phyloP scores from a whole-genome alignment of 2,888 invertebrate genomes.

The Laspeyria flexula region DNA sequence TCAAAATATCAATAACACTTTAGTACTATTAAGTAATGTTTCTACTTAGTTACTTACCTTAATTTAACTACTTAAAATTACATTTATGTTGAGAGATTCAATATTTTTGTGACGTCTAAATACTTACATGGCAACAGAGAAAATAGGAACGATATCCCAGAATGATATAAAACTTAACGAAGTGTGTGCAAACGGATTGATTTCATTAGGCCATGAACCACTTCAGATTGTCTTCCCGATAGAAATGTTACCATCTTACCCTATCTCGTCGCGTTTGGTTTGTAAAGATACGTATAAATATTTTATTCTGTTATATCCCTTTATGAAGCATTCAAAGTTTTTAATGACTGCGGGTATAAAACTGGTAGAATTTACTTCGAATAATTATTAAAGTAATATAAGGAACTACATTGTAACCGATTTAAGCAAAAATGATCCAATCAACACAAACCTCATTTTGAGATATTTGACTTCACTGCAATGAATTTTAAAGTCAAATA shows the following conservation, averaged over 20 bases:
- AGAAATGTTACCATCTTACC: background rate
- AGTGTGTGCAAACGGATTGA: background rate
- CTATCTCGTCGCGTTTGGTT: conserved; percentile 10
- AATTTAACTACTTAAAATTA: too few species aligned
- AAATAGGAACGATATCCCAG: background rate
- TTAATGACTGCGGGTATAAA: conserved; percentile 21
- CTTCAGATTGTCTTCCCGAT: background rate
- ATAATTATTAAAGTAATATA: conserved; percentile 10
- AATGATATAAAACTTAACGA: background rate
- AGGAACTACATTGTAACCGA: background rate
- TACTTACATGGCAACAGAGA: background rate
- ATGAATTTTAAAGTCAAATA: too few species aligned
- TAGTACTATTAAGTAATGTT: too few species aligned
- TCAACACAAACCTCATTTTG: too few species aligned
- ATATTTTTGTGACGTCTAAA: too few species aligned
- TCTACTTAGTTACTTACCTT: too few species aligned
- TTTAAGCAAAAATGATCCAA: too few species aligned
- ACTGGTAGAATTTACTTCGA: conserved; percentile 11
- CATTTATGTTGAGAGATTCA: too few species aligned
- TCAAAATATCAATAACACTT: too few species aligned
- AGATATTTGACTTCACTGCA: too few species aligned
- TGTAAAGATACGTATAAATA: conserved; percentile 5
- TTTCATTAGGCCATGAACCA: background rate
- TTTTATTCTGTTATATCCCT: conserved; percentile 17
- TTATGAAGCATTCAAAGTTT: conserved; percentile 21